Base-by-base conservation (phyloP, 1,140 invertebrate species). In the Calliopsis andreniformis region DNA sequence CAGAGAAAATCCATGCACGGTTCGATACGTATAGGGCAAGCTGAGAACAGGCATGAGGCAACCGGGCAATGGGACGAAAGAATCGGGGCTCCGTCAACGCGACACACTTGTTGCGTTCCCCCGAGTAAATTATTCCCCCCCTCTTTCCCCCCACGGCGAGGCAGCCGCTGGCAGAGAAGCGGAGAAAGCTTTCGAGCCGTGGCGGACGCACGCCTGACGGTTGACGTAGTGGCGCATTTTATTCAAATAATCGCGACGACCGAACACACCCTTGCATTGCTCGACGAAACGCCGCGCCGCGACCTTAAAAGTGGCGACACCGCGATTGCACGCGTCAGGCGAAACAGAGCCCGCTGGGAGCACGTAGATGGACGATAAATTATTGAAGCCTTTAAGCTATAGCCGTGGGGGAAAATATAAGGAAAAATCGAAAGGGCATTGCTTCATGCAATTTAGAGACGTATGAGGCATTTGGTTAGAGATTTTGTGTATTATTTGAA, bases 221-320 rank as follows among this genome's bases (percentile, higher is more conserved):
- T 51, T 69, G 67, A 79, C 71, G 72, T 67, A 55, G 20, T 62
- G 76, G 55, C 76, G 76, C 80, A 85, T 85, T 85, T 85, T 85
- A 85, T 84, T 85, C 82, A 77, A 82, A 85, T 85, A 84, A 85
- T 85, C 82, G 72, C 69, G 71, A 69, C 62, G 80, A 79, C 78
- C 76, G 83, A 85, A 85, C 83, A 85, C 84, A 85, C 82, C 83
- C 83, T 84, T 82, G 79, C 83, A 79, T 82, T 75, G 70, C 78
- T 55, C 77, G 82, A 67, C 63, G 70, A 58, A 61, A 61, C 71
- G 64, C 55, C 75, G 61, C 78, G 45, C 64, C 68, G 35, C 35
- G 69, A 55, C 61, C 62, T 78, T 53, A 59, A 66, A 62, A 49
- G 51, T 32, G 23, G 18, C 53, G 56, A 39, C 45, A 25, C 55